A percentile compares a stretch with the other conserved stretches of the same genome.
Evolutionary conservation across 2,888 invertebrate genomes (phyloP).

Genomic region (Bugulina stolonifera): DNA sequence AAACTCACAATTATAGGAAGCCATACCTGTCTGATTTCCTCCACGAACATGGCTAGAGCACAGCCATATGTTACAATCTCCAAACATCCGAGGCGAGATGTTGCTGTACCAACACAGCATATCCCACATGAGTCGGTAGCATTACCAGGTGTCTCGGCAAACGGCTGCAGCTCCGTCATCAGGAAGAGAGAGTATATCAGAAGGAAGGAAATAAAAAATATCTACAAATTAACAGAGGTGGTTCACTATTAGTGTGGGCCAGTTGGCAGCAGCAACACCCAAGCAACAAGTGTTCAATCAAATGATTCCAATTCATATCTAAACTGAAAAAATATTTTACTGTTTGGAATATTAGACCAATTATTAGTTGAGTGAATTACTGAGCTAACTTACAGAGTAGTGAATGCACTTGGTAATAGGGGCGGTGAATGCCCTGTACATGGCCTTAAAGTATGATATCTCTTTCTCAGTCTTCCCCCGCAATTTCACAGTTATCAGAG

Average conservation of each 20-base stretch:
- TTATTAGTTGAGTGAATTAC: too few relatives aligned
- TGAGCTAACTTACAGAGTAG: constrained; percentile 24
- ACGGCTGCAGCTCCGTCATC: constrained; percentile 41
- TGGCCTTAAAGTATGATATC: neutral
- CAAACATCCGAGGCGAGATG: neutral
- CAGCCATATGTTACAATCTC: constrained; percentile 47
- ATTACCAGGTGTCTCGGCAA: constrained; percentile 29
- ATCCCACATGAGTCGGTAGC: neutral
- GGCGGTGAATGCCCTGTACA: neutral
- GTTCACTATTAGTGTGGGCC: neutral
- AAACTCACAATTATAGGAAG: too few relatives aligned
- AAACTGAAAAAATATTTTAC: too few relatives aligned
- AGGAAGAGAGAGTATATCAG: constrained; percentile 46
- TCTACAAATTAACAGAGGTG: neutral
- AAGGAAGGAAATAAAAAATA: constrained; percentile 41
- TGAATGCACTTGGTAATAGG: constrained; percentile 18
- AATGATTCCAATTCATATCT: too few relatives aligned
- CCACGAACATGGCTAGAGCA: constrained; percentile 43
- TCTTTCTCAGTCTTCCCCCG: neutral
- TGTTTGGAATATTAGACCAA: too few relatives aligned
- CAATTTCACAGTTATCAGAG: neutral
- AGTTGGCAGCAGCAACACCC: neutral
- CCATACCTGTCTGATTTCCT: constrained; percentile 50
- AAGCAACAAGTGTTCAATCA: too few relatives aligned
- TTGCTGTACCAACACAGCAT: neutral